Conservation (phyloP, 2,888 invertebrate species). For the Leucozona laternaria region DNA sequence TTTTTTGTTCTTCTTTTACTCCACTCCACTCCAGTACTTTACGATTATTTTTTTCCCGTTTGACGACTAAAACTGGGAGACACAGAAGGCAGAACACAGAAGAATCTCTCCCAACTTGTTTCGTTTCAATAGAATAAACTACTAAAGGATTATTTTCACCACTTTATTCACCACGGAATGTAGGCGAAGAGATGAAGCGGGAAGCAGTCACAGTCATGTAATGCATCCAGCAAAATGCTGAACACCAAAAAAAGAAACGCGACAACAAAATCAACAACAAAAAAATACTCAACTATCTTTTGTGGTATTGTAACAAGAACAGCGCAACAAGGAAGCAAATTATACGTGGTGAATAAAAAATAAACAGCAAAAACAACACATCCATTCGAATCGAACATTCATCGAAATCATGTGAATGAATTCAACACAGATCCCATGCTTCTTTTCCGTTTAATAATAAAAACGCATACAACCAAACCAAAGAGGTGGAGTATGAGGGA, state of each 20-base stretch:
- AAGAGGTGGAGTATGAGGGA: constrained; percentile 75
- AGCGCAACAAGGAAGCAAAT: constrained; percentile 72
- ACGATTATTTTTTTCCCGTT: constrained; percentile 60
- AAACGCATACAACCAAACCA: constrained; percentile 62
- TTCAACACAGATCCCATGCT: constrained; percentile 61
- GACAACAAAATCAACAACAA: constrained; percentile 33
- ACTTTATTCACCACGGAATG: constrained; percentile 49
- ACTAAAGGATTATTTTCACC: constrained; percentile 58
- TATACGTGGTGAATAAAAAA: constrained; percentile 65
- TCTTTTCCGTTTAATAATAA: not conserved
- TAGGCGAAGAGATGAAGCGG: constrained; percentile 17
- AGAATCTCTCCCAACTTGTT: constrained; percentile 22
- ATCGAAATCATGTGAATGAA: constrained; percentile 73
- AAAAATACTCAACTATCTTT: constrained; percentile 39
- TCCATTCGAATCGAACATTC: constrained; percentile 74
- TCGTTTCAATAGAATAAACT: constrained; percentile 20
- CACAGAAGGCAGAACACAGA: not conserved
- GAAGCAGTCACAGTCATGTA: constrained; percentile 41
- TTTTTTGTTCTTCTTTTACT: constrained; percentile 39
- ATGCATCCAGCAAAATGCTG: constrained; percentile 59
- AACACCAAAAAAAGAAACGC: constrained; percentile 57
- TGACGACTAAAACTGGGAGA: constrained; percentile 41
- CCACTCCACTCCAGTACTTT: constrained; percentile 20
- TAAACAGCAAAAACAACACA: constrained; percentile 26
- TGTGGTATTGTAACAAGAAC: constrained; percentile 64